phyloP scores from a whole-genome alignment of 2,797 vertebrate genomes.

The Decapterus maruadsi region DNA sequence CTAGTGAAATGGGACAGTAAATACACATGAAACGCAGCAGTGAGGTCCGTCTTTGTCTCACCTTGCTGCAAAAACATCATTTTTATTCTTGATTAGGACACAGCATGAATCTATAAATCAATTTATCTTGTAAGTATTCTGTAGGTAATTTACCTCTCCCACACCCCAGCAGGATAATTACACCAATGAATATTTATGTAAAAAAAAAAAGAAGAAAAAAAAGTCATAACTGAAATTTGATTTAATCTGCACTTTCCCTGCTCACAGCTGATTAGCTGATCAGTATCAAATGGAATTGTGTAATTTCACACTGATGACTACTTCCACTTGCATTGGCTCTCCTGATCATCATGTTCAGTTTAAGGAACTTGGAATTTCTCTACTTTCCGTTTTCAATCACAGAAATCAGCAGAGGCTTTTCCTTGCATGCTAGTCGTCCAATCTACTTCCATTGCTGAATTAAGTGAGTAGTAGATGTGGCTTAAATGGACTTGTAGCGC shows the following conservation, averaged over 20 bases:
- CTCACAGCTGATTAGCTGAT: conserved; percentile 57
- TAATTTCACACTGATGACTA: conserved; percentile 48
- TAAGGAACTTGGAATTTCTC: conserved; percentile 35
- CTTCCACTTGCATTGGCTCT: conserved; percentile 16
- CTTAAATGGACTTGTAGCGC: conserved; percentile 49
- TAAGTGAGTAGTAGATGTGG: conserved; percentile 41
- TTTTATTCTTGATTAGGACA: conserved; percentile 13
- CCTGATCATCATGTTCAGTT: conserved; percentile 43
- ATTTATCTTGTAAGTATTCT: conserved; percentile 20
- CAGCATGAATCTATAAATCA: conserved; percentile 10
- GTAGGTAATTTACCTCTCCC: conserved; percentile 27
- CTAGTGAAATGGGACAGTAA: conserved; percentile 2
- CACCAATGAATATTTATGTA: conserved; percentile 56
- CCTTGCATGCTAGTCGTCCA: conserved; percentile 29
- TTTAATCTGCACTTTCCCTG: conserved; percentile 53
- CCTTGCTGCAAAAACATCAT: neutral
- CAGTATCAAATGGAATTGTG: conserved; percentile 41
- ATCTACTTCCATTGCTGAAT: conserved; percentile 28
- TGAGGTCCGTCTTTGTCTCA: conserved; percentile 1
- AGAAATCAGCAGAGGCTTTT: conserved; percentile 35
- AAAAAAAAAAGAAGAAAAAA: conserved; percentile 25
- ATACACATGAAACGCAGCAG: neutral
- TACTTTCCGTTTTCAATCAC: conserved; percentile 29
- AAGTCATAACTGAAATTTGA: conserved; percentile 48
- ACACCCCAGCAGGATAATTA: conserved; percentile 42